Percentiles rank a stretch among this genome's conserved stretches.
These are phyloP conservation scores for Brachyalestes nurse DNA, from an alignment of 2,797 vertebrate genomes.

Conservation along the genomic window DNA sequence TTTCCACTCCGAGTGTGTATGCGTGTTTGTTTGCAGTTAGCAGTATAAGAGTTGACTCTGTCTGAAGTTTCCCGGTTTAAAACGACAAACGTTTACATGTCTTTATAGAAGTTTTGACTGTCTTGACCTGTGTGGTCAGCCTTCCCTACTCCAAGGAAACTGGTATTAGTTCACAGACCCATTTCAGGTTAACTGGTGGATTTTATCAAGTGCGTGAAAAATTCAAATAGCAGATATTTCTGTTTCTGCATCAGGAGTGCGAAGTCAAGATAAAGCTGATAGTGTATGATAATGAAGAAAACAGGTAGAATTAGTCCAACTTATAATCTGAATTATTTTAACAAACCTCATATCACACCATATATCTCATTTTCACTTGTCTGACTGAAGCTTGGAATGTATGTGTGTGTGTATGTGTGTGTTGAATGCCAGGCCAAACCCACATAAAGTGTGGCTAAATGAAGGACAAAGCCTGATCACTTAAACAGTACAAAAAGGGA, in stretches of 20 bases:
- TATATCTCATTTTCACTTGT: conserved; percentile 24
- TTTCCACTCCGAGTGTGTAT: conserved; percentile 45
- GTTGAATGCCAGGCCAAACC: conserved; percentile 54
- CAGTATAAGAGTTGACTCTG: background rate
- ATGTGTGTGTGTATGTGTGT: conserved; percentile 56
- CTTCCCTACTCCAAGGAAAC: background rate
- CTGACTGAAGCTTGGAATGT: conserved; percentile 58
- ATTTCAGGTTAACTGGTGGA: background rate
- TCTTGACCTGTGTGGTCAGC: background rate
- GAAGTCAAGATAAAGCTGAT: background rate
- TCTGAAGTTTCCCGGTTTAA: background rate
- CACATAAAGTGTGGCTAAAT: conserved; percentile 47
- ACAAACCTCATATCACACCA: conserved; percentile 21
- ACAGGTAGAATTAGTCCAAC: background rate
- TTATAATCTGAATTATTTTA: conserved; percentile 1
- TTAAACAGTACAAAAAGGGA: conserved; percentile 68
- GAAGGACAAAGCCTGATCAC: conserved; percentile 55
- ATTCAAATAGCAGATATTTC: background rate
- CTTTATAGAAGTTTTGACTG: background rate
- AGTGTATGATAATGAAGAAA: conserved; percentile 20
- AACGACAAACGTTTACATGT: background rate
- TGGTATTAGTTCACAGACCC: background rate
- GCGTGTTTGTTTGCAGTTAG: conserved; percentile 21
- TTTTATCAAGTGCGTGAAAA: background rate
- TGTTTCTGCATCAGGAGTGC: conserved; percentile 5